Conservation (phyloP, 2,888 invertebrate genomes). For the Hydriomena furcata region DNA sequence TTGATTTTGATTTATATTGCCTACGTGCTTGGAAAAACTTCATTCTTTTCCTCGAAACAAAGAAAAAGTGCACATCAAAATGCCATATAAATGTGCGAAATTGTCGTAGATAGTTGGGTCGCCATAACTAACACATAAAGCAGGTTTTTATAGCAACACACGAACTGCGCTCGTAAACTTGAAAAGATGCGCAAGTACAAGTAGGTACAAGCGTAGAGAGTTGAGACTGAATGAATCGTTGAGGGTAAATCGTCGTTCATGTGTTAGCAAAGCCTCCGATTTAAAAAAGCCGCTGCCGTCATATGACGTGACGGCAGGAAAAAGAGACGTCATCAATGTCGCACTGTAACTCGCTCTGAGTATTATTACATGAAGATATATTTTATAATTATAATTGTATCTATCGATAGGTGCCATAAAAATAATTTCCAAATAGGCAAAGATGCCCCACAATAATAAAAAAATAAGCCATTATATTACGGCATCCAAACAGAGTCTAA, state of each 20-base stretch:
- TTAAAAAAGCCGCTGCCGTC: background rate
- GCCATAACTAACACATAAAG: slow-evolving; percentile 59
- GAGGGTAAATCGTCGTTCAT: slow-evolving; percentile 21
- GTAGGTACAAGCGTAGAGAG: slow-evolving; percentile 40
- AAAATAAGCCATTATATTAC: too few relatives aligned
- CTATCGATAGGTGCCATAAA: too few relatives aligned
- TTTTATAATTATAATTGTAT: too few relatives aligned
- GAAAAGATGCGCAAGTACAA: slow-evolving; percentile 52
- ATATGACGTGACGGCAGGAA: too few relatives aligned
- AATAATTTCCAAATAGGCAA: too few relatives aligned
- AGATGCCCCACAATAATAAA: too few relatives aligned
- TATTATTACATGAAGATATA: too few relatives aligned
- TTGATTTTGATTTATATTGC: slow-evolving; percentile 12
- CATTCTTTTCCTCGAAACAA: slow-evolving; percentile 18
- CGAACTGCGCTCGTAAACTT: slow-evolving; percentile 59
- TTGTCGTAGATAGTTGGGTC: slow-evolving; percentile 51
- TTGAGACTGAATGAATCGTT: slow-evolving; percentile 41
- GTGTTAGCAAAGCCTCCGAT: background rate
- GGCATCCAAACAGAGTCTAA: too few relatives aligned
- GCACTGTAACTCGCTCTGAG: too few relatives aligned
- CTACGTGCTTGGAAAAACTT: background rate
- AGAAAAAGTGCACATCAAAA: slow-evolving; percentile 39
- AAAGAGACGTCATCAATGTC: too few relatives aligned
- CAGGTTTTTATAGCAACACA: slow-evolving; percentile 54
- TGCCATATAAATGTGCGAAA: slow-evolving; percentile 50